Conservation (phyloP, 2,888 invertebrate species). For the Carcina quercana region DNA sequence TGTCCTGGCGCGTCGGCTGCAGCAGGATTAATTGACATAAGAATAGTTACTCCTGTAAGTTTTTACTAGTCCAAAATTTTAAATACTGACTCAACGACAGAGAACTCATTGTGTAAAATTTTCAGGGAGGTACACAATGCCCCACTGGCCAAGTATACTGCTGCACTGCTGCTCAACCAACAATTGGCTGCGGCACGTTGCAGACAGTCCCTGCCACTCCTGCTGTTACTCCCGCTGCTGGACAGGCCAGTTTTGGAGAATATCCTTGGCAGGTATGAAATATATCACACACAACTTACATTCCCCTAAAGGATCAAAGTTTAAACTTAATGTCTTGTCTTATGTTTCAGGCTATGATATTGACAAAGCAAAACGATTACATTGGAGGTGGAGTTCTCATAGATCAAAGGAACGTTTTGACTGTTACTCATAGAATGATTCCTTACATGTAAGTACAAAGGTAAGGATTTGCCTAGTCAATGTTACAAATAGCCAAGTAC, state of each 20-base stretch:
- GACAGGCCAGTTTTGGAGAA: slow-evolving; percentile 78
- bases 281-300: no score
- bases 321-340: background rate
- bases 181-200: slow-evolving; percentile 59
- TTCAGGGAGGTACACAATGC: slow-evolving; percentile 31
- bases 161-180: slow-evolving; percentile 24
- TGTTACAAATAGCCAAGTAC: background rate
- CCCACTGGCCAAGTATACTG: slow-evolving; percentile 59
- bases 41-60: slow-evolving; percentile 76
- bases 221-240: slow-evolving; percentile 47
- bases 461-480: background rate
- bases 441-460: slow-evolving; percentile 68
- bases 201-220: slow-evolving; percentile 41
- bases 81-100: background rate
- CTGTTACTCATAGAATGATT: slow-evolving; percentile 82
- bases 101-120: background rate
- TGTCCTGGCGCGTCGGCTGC: slow-evolving; percentile 38
- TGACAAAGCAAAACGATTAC: slow-evolving; percentile 76
- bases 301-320: no score
- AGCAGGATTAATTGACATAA: slow-evolving; percentile 74
- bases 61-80: background rate
- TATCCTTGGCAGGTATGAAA: slow-evolving; percentile 81
- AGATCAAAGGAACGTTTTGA: slow-evolving; percentile 78
- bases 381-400: slow-evolving; percentile 84
- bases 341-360: slow-evolving; percentile 63